Evolutionary conservation across 1,140 invertebrate species (phyloP).

Genomic region (Chionoecetes opilio): DNA sequence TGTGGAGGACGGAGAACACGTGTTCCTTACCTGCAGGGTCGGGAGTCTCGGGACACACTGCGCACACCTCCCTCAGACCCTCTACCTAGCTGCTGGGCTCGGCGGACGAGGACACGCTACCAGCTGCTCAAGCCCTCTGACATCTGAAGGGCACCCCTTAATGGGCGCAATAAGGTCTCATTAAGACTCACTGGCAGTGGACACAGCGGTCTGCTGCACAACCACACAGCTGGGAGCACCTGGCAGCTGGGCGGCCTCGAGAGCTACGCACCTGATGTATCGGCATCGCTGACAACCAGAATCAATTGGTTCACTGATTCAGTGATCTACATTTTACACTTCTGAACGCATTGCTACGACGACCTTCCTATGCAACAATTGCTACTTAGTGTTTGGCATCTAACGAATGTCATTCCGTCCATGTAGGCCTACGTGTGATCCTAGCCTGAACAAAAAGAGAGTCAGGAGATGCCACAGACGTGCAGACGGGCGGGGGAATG

Average conservation of each 20-base stretch:
- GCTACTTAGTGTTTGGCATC: too few relatives aligned
- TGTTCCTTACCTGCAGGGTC: not conserved
- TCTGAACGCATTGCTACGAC: too few relatives aligned
- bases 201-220: not conserved
- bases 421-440: too few relatives aligned
- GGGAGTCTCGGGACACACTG: not conserved
- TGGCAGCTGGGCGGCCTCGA: not conserved
- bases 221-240: not conserved
- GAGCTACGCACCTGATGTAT: too few relatives aligned
- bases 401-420: too few relatives aligned
- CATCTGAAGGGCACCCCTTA: not conserved
- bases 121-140: not conserved
- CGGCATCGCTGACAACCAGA: not conserved
- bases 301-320: not conserved
- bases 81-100: not conserved
- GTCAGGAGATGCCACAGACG: too few relatives aligned
- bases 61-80: not conserved
- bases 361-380: too few relatives aligned
- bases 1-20: not conserved
- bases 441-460: too few relatives aligned
- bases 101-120: not conserved
- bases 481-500: too few relatives aligned
- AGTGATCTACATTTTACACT: not conserved
- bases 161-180: not conserved
- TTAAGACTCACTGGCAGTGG: not conserved